phyloP scores from a whole-genome alignment of 2,797 vertebrate genomes.

The Rhabdophis nuchalis region DNA sequence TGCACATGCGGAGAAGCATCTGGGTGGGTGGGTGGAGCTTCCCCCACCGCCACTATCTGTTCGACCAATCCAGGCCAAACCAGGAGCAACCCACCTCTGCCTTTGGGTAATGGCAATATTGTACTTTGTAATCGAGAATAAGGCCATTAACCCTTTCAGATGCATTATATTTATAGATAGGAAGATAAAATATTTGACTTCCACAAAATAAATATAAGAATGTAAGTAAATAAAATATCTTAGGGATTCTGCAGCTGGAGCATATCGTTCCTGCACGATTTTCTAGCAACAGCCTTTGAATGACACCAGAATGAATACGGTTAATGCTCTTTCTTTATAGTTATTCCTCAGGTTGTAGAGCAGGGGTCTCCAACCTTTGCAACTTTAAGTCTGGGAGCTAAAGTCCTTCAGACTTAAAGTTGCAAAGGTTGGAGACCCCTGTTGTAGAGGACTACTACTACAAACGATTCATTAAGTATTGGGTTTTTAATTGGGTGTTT shows the following conservation, averaged over 20 bases:
- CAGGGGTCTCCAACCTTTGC: too few species aligned
- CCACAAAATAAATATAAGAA: neutral
- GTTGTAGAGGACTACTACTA: too few species aligned
- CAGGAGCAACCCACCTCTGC: too few species aligned
- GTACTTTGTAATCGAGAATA: neutral
- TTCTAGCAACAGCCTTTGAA: slow-evolving; percentile 60
- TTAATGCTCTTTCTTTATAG: slow-evolving; percentile 78
- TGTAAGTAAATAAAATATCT: neutral
- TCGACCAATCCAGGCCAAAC: too few species aligned
- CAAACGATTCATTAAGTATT: slow-evolving; percentile 64
- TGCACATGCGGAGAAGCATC: too few species aligned
- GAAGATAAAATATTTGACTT: slow-evolving; percentile 27
- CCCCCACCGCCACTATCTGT: too few species aligned
- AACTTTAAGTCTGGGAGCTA: too few species aligned
- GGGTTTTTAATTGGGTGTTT: slow-evolving; percentile 69
- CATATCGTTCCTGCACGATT: slow-evolving; percentile 58
- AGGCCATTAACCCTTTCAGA: neutral
- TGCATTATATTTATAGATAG: neutral
- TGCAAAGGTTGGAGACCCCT: too few species aligned
- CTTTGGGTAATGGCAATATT: neutral
- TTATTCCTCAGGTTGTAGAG: slow-evolving; percentile 76
- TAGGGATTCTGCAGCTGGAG: slow-evolving; percentile 51
- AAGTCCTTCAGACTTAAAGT: too few species aligned
- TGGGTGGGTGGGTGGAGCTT: too few species aligned
- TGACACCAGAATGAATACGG: slow-evolving; percentile 75